A percentile compares a stretch with the other conserved stretches of the same genome.
phyloP scores from a whole-genome alignment of 2,113 vertebrate genomes.

The Bolborhynchus lineola region DNA sequence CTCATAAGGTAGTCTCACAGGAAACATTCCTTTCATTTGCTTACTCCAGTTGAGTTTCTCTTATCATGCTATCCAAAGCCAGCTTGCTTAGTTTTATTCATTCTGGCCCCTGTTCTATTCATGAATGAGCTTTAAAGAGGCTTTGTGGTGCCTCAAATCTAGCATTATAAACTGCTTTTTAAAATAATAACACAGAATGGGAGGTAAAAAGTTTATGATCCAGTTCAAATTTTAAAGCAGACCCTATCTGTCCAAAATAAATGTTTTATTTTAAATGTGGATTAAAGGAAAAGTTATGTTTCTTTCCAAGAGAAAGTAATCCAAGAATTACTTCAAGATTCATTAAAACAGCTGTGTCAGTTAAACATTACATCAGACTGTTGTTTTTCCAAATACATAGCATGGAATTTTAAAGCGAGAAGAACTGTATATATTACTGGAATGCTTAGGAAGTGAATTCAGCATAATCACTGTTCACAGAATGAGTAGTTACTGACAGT shows the following conservation, averaged over 20 bases:
- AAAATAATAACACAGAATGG: not conserved
- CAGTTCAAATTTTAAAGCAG: not conserved
- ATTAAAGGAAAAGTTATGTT: not conserved
- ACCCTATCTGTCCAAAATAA: not conserved
- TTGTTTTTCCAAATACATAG: not conserved
- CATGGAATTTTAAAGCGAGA: not conserved
- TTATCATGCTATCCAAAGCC: not conserved
- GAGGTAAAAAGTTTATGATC: not conserved
- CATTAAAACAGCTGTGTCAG: not conserved
- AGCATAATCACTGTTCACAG: not conserved
- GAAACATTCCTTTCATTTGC: constrained; percentile 28
- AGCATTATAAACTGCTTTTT: not conserved
- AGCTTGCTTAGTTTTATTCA: not conserved
- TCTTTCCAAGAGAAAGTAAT: not conserved
- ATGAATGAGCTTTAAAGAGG: not conserved
- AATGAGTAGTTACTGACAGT: not conserved
- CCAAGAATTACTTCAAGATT: not conserved
- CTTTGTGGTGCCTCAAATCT: not conserved
- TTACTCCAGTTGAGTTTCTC: not conserved
- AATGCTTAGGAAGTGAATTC: not conserved
- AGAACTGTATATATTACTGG: not conserved
- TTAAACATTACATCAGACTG: not conserved
- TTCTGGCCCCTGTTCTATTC: not conserved
- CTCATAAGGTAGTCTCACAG: not conserved
- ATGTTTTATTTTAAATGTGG: not conserved